Base-by-base conservation (phyloP, 2,888 invertebrate genomes). In the Mellilla xanthometata region DNA sequence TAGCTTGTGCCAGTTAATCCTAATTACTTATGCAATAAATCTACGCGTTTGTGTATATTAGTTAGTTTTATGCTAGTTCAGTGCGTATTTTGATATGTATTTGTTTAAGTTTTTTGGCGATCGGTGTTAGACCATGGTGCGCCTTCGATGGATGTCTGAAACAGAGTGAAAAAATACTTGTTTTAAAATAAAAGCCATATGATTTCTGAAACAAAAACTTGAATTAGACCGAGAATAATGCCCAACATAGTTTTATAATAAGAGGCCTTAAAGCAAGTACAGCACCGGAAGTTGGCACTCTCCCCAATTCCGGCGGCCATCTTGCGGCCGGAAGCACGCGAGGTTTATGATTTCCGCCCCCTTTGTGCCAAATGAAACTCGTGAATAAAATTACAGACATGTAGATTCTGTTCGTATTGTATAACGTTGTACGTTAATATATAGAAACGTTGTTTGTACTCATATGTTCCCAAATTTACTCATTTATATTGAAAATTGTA, bases 31-130 rank as follows among this genome's bases (percentile, higher is more conserved):
- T 24, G n/a, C n/a, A n/a, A n/a, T 24, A 24, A 23, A 24, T 10
- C 8, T 23, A 27, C 27, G 7, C 24, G 13, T 19, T 12, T 12
- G 31, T 39, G 39, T 46, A 35, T 31, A 46, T 2, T 3, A 15
- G 26, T 26, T 30, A 34, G 28, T 9, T 13, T 22, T 43, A 43
- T 39, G 29, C 51, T 59, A 56, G 56, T 59, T 85, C 87, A 88
- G 88, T 89, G 81, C 88, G 69, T 80, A 56, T 53, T 79, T 81
- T 85, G 88, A 88, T 89, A 89, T 89, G 88, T 87, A 78, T 82
- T 40, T 36, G 49, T 38, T 50, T 35, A 56, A 38, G 58, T 73
- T 72, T 49, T 34, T 27, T 10, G 60, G 67, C 70, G 65, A 49
- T 67, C 54, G 66, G 72, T 70, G 68, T 61, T 51, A 50, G 52